A percentile compares a stretch with the other conserved stretches of the same genome.
Conservation (phyloP, 2,888 invertebrate genomes). For the Phania funesta region DNA sequence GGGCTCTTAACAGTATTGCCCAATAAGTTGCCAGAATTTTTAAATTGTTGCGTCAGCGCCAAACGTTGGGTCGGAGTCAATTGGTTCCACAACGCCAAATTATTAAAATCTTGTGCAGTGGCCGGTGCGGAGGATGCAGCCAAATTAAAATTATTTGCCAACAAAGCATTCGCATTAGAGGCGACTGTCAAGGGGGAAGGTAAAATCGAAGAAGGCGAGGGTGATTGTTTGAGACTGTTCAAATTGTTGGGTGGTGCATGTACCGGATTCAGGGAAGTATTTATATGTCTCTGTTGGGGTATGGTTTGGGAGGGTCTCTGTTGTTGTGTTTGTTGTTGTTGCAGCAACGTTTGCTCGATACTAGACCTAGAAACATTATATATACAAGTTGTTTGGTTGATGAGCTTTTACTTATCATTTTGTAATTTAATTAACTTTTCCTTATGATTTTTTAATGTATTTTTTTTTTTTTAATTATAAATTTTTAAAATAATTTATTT, state of each 20-base stretch:
- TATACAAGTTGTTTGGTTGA: conserved; percentile 75
- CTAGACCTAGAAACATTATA: conserved; percentile 82
- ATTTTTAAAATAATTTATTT: conserved; percentile 37
- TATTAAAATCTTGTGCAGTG: conserved; percentile 73
- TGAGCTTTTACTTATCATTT: conserved; percentile 53
- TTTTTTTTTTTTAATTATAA: conserved; percentile 30
- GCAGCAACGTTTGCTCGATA: conserved; percentile 80
- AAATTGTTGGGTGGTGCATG: conserved; percentile 50
- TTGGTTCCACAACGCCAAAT: conserved; percentile 78
- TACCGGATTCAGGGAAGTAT: conserved; percentile 57
- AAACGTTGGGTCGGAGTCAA: conserved; percentile 74
- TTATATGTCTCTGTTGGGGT: conserved; percentile 70
- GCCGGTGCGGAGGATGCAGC: conserved; percentile 71
- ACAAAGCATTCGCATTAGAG: conserved; percentile 52
- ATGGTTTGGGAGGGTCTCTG: conserved; percentile 67
- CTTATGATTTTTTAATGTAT: conserved; percentile 39
- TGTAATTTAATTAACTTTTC: neutral
- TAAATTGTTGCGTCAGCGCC: conserved; percentile 75
- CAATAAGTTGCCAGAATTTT: conserved; percentile 68
- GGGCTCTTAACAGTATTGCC: conserved; percentile 40
- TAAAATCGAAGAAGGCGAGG: conserved; percentile 50
- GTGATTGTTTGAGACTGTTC: conserved; percentile 44
- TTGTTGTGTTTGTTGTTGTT: conserved; percentile 74
- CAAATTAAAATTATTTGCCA: conserved; percentile 74
- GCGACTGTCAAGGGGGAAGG: conserved; percentile 48